phyloP scores from a whole-genome alignment of 1,140 invertebrate species.

The Drosophila biarmipes region DNA sequence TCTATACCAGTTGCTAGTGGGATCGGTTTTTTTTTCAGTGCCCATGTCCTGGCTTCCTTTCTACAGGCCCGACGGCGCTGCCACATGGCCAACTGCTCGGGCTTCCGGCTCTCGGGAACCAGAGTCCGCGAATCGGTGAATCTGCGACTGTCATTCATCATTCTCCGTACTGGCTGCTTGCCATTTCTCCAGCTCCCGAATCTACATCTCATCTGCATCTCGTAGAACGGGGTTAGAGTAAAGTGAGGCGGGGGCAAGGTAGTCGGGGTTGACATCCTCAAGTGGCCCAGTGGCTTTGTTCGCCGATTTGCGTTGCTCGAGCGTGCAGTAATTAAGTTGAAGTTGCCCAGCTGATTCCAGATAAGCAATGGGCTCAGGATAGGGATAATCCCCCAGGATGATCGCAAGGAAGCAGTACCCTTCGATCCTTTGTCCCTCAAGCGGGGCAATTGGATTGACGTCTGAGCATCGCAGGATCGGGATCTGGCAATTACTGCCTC shows the following conservation, averaged over 20 bases:
- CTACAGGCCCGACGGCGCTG: not conserved
- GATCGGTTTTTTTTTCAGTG: not conserved
- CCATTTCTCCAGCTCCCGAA: slow-evolving; percentile 23
- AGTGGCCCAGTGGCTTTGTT: slow-evolving; percentile 52
- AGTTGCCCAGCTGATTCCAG: slow-evolving; percentile 53
- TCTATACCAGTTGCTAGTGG: not conserved
- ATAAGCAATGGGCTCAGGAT: slow-evolving; percentile 48
- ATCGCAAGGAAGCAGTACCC: not conserved
- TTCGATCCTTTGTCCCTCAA: slow-evolving; percentile 2
- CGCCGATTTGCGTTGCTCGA: slow-evolving; percentile 35
- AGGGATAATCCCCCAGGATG: slow-evolving; percentile 21
- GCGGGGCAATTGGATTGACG: slow-evolving; percentile 29
- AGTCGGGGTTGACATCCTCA: slow-evolving; percentile 69
- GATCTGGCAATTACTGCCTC: not conserved
- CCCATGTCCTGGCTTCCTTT: slow-evolving; percentile 20
- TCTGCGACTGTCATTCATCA: slow-evolving; percentile 38
- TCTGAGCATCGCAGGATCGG: not conserved
- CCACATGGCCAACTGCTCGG: slow-evolving; percentile 57
- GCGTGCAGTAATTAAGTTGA: slow-evolving; percentile 75
- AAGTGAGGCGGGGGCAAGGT: not conserved
- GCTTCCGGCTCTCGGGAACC: slow-evolving; percentile 46
- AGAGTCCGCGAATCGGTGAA: slow-evolving; percentile 5
- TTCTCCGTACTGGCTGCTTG: slow-evolving; percentile 31
- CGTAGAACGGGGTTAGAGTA: not conserved
- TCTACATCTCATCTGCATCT: slow-evolving; percentile 5